Percentiles rank a stretch among this genome's conserved stretches.
These are phyloP conservation scores for Drosophila asahinai DNA, from an alignment of 1,140 invertebrate genomes.

Conservation along the genomic window DNA sequence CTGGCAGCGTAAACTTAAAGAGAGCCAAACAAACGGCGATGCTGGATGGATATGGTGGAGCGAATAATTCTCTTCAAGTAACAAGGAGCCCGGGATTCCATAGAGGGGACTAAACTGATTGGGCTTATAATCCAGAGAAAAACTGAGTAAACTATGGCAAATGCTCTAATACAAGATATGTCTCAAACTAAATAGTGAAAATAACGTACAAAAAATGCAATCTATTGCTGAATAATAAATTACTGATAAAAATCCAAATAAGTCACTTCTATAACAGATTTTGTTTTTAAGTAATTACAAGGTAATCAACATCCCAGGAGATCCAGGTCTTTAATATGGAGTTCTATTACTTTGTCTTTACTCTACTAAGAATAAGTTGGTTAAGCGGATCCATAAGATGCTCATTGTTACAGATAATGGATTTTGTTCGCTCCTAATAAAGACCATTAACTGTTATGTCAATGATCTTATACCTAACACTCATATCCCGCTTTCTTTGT, in stretches of 20 bases:
- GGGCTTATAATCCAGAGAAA: neutral
- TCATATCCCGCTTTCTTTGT: neutral
- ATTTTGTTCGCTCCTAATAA: neutral
- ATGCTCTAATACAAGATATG: neutral
- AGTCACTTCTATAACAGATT: too few species aligned
- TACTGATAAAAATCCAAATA: too few species aligned
- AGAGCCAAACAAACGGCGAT: conserved; percentile 28
- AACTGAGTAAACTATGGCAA: conserved; percentile 9
- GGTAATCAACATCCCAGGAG: neutral
- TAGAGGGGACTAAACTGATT: neutral
- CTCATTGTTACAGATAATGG: too few species aligned
- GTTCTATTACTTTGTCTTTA: conserved; percentile 21
- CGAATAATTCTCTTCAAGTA: conserved; percentile 10
- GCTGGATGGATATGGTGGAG: neutral
- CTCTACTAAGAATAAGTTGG: conserved; percentile 13
- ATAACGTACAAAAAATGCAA: neutral
- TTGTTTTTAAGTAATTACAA: too few species aligned
- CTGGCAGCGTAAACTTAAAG: conserved; percentile 24
- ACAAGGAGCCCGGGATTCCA: neutral
- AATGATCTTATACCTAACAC: neutral
- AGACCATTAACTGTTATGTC: neutral
- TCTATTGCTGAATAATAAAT: too few species aligned
- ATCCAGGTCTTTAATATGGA: conserved; percentile 21
- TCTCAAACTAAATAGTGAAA: neutral
- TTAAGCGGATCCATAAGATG: neutral